A percentile compares a stretch with the other conserved stretches of the same genome.
These are phyloP conservation scores for Hydra vulgaris DNA, from an alignment of 30 jellyfish, hydroid and myxozoan species.

Conservation along the genomic window DNA sequence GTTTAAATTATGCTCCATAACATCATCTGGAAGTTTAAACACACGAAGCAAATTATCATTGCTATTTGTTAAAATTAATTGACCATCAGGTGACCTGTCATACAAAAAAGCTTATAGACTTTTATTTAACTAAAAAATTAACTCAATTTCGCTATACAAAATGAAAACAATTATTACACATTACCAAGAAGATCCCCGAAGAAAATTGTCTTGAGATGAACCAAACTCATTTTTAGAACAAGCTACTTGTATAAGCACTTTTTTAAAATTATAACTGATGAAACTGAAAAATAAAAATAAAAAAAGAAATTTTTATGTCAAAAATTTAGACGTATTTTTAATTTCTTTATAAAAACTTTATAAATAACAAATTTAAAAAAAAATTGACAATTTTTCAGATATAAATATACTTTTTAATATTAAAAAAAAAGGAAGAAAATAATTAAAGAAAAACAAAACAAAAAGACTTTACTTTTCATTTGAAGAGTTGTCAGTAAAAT, in stretches of 20 bases:
- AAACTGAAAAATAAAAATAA: conserved; percentile 2
- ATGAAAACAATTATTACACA: background rate
- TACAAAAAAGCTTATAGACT: background rate
- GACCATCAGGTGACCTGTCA: conserved; percentile 94
- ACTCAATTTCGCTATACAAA: too few relatives aligned
- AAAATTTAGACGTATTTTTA: too few relatives aligned
- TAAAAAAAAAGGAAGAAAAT: too few relatives aligned
- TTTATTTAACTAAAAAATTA: background rate
- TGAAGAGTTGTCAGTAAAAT: too few relatives aligned
- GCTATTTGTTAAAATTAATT: conserved; percentile 48
- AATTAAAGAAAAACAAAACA: too few relatives aligned
- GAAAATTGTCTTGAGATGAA: conserved; percentile 14
- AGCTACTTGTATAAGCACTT: conserved; percentile 10
- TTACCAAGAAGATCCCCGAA: conserved; percentile 24
- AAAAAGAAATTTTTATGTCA: too few relatives aligned
- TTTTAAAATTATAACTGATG: background rate
- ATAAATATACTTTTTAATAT: too few relatives aligned
- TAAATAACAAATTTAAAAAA: too few relatives aligned
- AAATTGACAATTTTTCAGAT: too few relatives aligned
- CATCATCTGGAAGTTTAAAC: conserved; percentile 23
- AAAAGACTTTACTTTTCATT: too few relatives aligned
- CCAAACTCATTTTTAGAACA: background rate
- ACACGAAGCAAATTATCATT: conserved; percentile 65
- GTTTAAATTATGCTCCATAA: background rate
- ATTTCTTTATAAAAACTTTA: too few relatives aligned